Percentiles rank a stretch among this genome's conserved stretches.
Evolutionary conservation across 2,888 invertebrate species (phyloP).

Genomic region (Drosophila formosana): DNA sequence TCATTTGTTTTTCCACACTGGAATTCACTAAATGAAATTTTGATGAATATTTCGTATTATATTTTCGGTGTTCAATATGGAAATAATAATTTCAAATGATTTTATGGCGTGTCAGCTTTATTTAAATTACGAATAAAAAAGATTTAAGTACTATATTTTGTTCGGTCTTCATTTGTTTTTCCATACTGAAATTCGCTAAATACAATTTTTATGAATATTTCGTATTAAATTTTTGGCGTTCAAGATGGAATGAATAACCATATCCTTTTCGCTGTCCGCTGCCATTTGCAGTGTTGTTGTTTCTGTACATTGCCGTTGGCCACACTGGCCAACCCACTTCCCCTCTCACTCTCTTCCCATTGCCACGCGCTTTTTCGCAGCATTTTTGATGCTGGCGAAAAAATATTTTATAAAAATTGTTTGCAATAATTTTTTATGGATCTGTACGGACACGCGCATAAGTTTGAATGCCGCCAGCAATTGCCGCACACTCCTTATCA

Average conservation of each 20-base stretch:
- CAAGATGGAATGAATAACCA: conserved; percentile 17
- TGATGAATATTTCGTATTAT: not conserved
- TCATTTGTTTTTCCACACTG: not conserved
- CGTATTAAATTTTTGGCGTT: not conserved
- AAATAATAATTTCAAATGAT: conserved; percentile 14
- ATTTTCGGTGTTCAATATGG: conserved; percentile 1
- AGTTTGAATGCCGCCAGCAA: conserved; percentile 36
- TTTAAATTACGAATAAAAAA: not conserved
- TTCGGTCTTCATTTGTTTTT: not conserved
- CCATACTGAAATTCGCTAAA: not conserved
- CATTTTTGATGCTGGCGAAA: conserved; percentile 32
- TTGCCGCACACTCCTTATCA: conserved; percentile 5
- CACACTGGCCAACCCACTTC: not conserved
- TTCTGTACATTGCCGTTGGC: conserved; percentile 26
- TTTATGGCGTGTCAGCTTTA: not conserved
- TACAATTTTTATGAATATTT: not conserved
- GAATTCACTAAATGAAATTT: not conserved
- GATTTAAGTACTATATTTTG: not conserved
- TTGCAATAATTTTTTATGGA: conserved; percentile 45
- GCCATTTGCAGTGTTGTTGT: conserved; percentile 13
- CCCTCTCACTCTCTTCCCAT: not conserved
- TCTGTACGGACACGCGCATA: conserved; percentile 28
- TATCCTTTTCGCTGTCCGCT: conserved; percentile 1
- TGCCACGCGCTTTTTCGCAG: conserved; percentile 11
- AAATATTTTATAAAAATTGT: conserved; percentile 37